Evolutionary conservation across 92 coral and sea anemone species (phyloP).

Genomic region (Phenganax marumi): DNA sequence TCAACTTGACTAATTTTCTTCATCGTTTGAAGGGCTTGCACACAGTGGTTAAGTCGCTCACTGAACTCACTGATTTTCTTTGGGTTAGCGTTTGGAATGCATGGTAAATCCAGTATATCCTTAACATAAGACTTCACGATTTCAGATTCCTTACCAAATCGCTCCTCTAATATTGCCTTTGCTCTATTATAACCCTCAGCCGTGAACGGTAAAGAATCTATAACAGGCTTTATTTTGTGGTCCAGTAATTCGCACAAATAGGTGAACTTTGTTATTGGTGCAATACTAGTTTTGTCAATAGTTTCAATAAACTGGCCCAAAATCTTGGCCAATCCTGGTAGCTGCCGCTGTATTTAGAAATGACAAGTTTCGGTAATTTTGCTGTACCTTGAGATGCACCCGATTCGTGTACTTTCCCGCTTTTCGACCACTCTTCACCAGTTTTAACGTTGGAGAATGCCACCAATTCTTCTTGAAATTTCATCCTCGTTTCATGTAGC

Average conservation of each 20-base stretch:
- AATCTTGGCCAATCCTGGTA: slow-evolving; percentile 43
- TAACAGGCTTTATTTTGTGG: slow-evolving; percentile 20
- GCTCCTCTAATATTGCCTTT: slow-evolving; percentile 28
- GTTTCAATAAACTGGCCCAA: slow-evolving; percentile 52
- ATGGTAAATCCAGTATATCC: slow-evolving; percentile 52
- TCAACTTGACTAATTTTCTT: slow-evolving; percentile 18
- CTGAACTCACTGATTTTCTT: slow-evolving; percentile 17
- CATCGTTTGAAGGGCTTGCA: slow-evolving; percentile 3
- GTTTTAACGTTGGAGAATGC: too few species aligned
- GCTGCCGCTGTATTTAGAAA: slow-evolving; percentile 21
- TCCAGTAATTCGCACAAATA: slow-evolving; percentile 32
- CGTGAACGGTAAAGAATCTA: slow-evolving; percentile 43
- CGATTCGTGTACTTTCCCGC: too few species aligned
- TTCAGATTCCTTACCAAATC: slow-evolving; percentile 40
- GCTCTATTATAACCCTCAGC: slow-evolving; percentile 44
- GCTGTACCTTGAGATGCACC: too few species aligned
- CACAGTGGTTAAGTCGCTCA: slow-evolving; percentile 6
- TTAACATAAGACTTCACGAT: slow-evolving; percentile 46
- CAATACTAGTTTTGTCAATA: slow-evolving; percentile 31
- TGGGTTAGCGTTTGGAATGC: slow-evolving; percentile 30
- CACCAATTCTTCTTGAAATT: slow-evolving; percentile 19
- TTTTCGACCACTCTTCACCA: too few species aligned
- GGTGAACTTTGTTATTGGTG: slow-evolving; percentile 37
- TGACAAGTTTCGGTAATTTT: slow-evolving; percentile 31
- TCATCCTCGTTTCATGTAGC: slow-evolving; percentile 42